Base-by-base conservation (phyloP, 2,113 vertebrate genomes). In the Platichthys stellatus region DNA sequence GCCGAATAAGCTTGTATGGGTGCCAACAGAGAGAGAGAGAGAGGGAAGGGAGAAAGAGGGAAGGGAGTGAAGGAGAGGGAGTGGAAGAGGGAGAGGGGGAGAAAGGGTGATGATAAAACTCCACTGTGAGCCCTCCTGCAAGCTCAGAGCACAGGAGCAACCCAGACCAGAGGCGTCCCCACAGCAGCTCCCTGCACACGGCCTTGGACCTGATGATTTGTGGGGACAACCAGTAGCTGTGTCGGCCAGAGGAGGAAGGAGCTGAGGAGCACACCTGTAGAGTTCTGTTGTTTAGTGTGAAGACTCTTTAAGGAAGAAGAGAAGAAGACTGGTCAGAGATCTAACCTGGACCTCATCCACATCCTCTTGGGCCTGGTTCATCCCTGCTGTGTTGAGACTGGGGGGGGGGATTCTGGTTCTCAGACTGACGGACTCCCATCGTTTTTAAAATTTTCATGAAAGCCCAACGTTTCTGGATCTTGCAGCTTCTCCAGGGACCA, bases 61-160 rank as follows among this genome's bases (percentile, higher is more conserved):
- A 26, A 67, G 14, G 31, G 78, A 70, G 77, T 49, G 65, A 45
- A 66, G 85, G 90, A 65, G 64, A 9, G 61, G 47, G 57, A 58
- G 77, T 12, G 73, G 28, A 58, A 49, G 78, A 43, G 58, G 10
- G 69, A 31, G 57, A 71, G 64, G 18, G 60, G 53, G 72, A 82
- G 80, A 67, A 15, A 43, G 78, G 89, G 91, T 91, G 92, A 92
- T 93, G 88, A 94, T 93, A 93, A 93, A 95, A 94, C 91, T 92
- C 91, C 90, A 81, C 87, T 81, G 89, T 78, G 83, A 90, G 87
- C 74, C 58, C 89, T 93, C 84, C 89, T 92, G 93, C 83, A 88
- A 78, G 88, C 92, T 91, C 88, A 94, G 87, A 90, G 86, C 74
- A 84, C 71, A 82, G 75, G 70, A 86, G 84, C 75, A 76, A 78